Evolutionary conservation across 2,888 invertebrate species (phyloP).

Genomic region (Ryuthela nishihirai): DNA sequence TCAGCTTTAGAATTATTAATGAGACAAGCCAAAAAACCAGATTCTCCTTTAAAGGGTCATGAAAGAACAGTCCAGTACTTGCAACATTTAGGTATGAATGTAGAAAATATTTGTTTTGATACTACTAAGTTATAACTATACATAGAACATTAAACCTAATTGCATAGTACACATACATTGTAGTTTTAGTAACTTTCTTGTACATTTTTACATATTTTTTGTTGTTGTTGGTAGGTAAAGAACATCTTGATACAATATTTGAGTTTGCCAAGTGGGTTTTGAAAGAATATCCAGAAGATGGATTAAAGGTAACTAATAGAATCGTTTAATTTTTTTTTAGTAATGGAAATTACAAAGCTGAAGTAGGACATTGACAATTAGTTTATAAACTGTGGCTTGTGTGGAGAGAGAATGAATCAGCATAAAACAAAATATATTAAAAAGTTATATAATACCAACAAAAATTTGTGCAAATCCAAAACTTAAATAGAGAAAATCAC

Average conservation of each 20-base stretch:
- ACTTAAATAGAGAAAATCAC: no score
- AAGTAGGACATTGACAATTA: no score
- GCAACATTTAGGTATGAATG: constrained; percentile 71
- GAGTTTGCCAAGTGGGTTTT: constrained; percentile 94
- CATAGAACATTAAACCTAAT: not conserved
- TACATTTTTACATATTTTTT: not conserved
- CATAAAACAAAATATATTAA: no score
- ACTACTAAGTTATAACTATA: no score
- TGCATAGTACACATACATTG: not conserved
- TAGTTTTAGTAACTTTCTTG: not conserved
- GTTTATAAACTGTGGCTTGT: no score
- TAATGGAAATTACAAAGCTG: no score
- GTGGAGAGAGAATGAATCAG: no score
- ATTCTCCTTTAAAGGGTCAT: constrained; percentile 72
- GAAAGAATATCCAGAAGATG: constrained; percentile 78
- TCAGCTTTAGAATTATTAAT: constrained; percentile 77
- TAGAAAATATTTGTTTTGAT: not conserved
- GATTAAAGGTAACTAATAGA: constrained; percentile 62
- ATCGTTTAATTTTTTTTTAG: no score
- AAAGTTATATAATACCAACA: no score
- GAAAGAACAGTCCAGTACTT: constrained; percentile 85
- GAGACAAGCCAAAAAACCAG: constrained; percentile 62
- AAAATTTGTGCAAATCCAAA: no score
- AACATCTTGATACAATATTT: constrained; percentile 81
- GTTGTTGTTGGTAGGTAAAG: constrained; percentile 46